phyloP scores from a whole-genome alignment of 2,888 invertebrate species.

The Acleris literana region DNA sequence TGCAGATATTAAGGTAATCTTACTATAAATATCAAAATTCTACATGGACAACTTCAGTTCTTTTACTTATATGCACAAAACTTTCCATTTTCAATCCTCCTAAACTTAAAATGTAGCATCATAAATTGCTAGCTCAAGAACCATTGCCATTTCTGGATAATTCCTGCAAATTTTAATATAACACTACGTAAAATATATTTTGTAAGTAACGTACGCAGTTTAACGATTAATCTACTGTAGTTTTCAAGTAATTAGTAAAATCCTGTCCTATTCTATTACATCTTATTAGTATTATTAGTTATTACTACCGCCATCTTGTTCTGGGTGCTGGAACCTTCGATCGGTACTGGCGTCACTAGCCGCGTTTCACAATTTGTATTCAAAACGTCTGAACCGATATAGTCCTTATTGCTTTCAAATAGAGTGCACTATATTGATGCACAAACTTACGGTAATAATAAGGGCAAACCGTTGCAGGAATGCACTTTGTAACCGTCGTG shows the following conservation, averaged over 20 bases:
- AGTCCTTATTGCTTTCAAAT: neutral
- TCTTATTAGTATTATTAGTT: constrained; percentile 22
- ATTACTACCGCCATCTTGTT: constrained; percentile 33
- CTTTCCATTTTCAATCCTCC: too few species aligned
- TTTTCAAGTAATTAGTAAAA: neutral
- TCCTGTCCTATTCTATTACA: neutral
- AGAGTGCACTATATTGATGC: constrained; percentile 11
- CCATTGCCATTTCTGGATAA: too few species aligned
- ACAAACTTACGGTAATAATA: constrained; percentile 32
- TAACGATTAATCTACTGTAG: too few species aligned
- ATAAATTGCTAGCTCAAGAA: too few species aligned
- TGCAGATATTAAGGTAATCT: constrained; percentile 14
- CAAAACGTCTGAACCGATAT: neutral
- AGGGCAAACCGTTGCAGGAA: neutral
- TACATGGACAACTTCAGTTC: too few species aligned
- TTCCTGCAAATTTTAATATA: too few species aligned
- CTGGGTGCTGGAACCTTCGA: constrained; percentile 13
- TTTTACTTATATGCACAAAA: too few species aligned
- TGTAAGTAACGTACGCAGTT: too few species aligned
- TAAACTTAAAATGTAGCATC: too few species aligned
- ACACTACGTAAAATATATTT: too few species aligned
- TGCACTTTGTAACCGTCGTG: constrained; percentile 8
- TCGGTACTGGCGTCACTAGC: constrained; percentile 33
- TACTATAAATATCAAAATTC: too few species aligned
- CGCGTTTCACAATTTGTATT: constrained; percentile 33